Evolutionary conservation across 1,140 invertebrate species (phyloP).

Genomic region (Bombyx mori): ASM3026992v2 NC_085107.1:17614001-17614500

Average conservation of each 20-base stretch:
- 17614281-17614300: conserved; percentile 65
- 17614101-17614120: conserved; percentile 14
- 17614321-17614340: conserved; percentile 54
- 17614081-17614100: conserved; percentile 15
- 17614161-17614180: conserved; percentile 68
- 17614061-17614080: not conserved
- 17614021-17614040: too few species aligned
- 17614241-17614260: conserved; percentile 63
- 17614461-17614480: too few species aligned
- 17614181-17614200: conserved; percentile 65
- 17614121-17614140: conserved; percentile 65
- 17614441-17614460: not conserved
- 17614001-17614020: too few species aligned
- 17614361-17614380: conserved; percentile 15
- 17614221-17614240: conserved; percentile 65
- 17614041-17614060: too few species aligned
- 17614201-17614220: conserved; percentile 63
- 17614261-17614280: conserved; percentile 66
- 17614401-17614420: conserved; percentile 14
- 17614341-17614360: conserved; percentile 38
- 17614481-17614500: too few species aligned
- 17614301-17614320: conserved; percentile 64
- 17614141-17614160: conserved; percentile 66
- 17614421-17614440: not conserved
- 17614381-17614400: conserved; percentile 18